These are phyloP conservation scores for Paratilapia polleni DNA, from an alignment of 2,113 vertebrate genomes.

Conservation along the genomic window DNA sequence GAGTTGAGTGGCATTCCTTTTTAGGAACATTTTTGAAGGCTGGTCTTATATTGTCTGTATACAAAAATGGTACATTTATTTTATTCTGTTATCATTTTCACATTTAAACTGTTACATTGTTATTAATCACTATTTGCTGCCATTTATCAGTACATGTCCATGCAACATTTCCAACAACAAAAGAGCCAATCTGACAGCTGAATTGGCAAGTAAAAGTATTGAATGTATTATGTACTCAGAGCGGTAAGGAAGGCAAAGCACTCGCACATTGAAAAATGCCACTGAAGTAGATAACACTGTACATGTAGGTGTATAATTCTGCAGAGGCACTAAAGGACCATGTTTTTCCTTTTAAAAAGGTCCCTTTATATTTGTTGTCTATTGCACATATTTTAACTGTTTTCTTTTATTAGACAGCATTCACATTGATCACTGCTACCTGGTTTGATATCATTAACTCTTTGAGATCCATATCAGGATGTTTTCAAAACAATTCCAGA, in stretches of 20 bases:
- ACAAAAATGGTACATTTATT: conserved; percentile 6
- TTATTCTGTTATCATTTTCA: conserved; percentile 28
- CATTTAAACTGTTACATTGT: conserved; percentile 27
- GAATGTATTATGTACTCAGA: conserved; percentile 84
- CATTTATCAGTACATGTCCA: conserved; percentile 37
- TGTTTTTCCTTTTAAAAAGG: conserved; percentile 38
- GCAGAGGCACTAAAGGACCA: conserved; percentile 76
- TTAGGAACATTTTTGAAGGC: conserved; percentile 42
- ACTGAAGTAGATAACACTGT: conserved; percentile 59
- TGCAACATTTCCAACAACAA: conserved; percentile 62
- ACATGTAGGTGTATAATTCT: conserved; percentile 39
- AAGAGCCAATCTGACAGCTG: conserved; percentile 78
- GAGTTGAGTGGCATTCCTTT: conserved; percentile 56
- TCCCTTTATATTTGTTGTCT: neutral
- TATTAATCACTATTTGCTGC: conserved; percentile 41
- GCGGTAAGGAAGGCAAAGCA: conserved; percentile 83
- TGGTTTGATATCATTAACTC: conserved; percentile 7
- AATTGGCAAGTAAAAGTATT: conserved; percentile 84
- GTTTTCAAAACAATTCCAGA: neutral
- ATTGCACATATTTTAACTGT: conserved; percentile 38
- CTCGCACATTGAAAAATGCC: conserved; percentile 80
- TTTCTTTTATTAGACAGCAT: conserved; percentile 5
- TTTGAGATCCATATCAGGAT: neutral
- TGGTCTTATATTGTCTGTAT: neutral
- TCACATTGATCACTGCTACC: conserved; percentile 6